Percentiles rank a stretch among this genome's conserved stretches.
Conservation (phyloP, 2,797 vertebrate species). For the Macropus fuliginosus region DNA sequence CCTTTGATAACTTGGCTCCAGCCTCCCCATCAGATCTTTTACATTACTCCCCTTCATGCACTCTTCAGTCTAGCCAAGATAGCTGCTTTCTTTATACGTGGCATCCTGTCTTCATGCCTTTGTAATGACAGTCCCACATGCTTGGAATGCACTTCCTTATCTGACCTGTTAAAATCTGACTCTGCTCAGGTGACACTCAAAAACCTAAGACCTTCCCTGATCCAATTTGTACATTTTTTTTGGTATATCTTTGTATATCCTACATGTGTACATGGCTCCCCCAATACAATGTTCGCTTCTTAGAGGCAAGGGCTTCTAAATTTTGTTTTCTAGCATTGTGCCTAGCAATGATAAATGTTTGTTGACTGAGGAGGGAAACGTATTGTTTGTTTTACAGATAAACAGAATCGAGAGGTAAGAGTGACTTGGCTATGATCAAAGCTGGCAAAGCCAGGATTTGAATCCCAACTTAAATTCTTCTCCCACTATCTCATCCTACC, state of each 20-base stretch:
- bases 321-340: neutral
- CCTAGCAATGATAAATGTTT: neutral
- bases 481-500: neutral
- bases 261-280: neutral
- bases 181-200: neutral
- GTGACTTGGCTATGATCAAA: neutral
- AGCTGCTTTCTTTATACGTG: neutral
- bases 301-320: neutral
- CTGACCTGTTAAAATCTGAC: neutral
- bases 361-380: neutral
- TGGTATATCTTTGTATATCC: neutral
- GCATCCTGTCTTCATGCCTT: neutral
- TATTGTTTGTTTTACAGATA: neutral
- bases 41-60: neutral
- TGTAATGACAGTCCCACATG: neutral
- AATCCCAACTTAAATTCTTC: neutral
- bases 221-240: neutral
- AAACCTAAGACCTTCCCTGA: neutral
- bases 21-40: neutral
- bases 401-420: neutral
- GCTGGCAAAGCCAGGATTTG: neutral
- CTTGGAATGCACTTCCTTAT: neutral
- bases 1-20: neutral
- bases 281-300: neutral
- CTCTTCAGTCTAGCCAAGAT: neutral